Evolutionary conservation across 2,888 invertebrate species (phyloP).

Genomic region (Macaria notata): DNA sequence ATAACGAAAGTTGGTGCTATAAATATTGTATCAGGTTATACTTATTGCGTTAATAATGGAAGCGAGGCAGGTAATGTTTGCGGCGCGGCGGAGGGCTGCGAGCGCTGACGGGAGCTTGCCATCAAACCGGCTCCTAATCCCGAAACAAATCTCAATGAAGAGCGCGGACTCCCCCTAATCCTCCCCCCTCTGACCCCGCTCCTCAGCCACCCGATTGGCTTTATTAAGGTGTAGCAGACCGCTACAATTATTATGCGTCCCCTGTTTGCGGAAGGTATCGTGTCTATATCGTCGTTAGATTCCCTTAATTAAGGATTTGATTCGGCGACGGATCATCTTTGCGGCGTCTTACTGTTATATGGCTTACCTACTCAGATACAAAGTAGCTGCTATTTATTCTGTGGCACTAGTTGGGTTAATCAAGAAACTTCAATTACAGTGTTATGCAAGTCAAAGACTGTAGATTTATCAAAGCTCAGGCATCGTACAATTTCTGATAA

Average conservation of each 20-base stretch:
- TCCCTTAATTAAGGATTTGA: conserved; percentile 79
- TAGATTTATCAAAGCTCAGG: conserved; percentile 18
- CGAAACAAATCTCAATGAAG: conserved; percentile 82
- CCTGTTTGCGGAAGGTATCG: conserved; percentile 79
- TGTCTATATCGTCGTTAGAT: conserved; percentile 74
- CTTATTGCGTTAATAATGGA: conserved; percentile 61
- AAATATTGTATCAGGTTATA: conserved; percentile 60
- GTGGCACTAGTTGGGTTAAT: too few species aligned
- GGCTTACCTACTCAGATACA: conserved; percentile 22
- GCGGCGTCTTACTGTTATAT: conserved; percentile 42
- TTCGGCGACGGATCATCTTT: conserved; percentile 64
- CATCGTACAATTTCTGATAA: conserved; percentile 43
- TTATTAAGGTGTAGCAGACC: conserved; percentile 82
- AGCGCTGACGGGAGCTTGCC: conserved; percentile 64
- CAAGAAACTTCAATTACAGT: too few species aligned
- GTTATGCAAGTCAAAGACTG: too few species aligned
- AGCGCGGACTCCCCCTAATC: conserved; percentile 74
- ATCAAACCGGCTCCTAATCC: conserved; percentile 78
- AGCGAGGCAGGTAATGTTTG: conserved; percentile 53
- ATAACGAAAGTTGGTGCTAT: conserved; percentile 59
- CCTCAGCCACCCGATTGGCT: conserved; percentile 72
- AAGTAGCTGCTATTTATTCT: too few species aligned
- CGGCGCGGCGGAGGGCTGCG: conserved; percentile 53
- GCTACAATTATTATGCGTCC: conserved; percentile 82
- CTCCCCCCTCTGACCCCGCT: conserved; percentile 48